phyloP scores from a whole-genome alignment of 1,140 invertebrate species.

The Cyclargus thomasi region DNA sequence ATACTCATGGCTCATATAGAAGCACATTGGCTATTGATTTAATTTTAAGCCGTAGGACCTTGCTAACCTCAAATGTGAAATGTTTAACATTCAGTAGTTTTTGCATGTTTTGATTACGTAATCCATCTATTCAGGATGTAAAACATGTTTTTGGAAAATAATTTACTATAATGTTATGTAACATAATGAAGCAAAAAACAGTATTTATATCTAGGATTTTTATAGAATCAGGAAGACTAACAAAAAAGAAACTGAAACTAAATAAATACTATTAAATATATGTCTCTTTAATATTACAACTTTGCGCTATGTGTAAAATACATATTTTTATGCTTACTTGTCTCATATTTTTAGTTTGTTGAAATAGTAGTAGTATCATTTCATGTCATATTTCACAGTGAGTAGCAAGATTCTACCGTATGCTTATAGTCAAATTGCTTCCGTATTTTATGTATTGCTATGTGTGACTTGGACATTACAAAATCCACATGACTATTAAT shows the following conservation, averaged over 20 bases:
- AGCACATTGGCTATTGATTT: constrained; percentile 56
- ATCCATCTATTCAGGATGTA: not conserved
- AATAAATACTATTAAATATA: no score
- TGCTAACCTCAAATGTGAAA: constrained; percentile 32
- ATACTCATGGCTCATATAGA: constrained; percentile 62
- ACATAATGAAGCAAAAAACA: no score
- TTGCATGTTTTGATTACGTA: not conserved
- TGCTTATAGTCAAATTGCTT: constrained; percentile 62
- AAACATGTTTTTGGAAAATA: not conserved
- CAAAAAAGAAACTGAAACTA: no score
- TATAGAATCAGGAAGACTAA: no score
- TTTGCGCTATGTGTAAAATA: not conserved
- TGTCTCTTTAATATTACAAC: not conserved
- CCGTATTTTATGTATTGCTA: constrained; percentile 59
- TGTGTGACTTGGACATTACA: constrained; percentile 35
- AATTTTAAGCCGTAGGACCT: constrained; percentile 47
- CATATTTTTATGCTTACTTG: not conserved
- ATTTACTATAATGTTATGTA: not conserved
- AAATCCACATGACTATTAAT: constrained; percentile 36
- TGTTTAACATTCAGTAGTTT: not conserved
- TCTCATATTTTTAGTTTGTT: not conserved
- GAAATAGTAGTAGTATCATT: constrained; percentile 12
- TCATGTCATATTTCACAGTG: constrained; percentile 23
- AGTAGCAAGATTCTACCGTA: constrained; percentile 48
- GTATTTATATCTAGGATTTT: no score